Percentiles rank a stretch among this genome's conserved stretches.
These are phyloP conservation scores for Amia ocellicauda DNA, from an alignment of 2,113 vertebrate genomes.

Conservation along the genomic window DNA sequence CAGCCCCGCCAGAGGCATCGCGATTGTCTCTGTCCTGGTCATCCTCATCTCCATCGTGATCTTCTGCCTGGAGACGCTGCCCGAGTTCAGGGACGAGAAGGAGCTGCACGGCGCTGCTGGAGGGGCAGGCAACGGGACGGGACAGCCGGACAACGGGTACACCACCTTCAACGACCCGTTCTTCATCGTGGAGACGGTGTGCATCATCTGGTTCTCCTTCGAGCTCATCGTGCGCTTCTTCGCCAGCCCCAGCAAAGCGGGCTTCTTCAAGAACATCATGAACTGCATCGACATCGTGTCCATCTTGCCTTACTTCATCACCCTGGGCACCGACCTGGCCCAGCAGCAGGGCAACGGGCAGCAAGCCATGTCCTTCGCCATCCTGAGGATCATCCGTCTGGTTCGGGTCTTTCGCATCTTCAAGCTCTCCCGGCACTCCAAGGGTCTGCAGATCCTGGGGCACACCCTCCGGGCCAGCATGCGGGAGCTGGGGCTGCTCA, in stretches of 20 bases:
- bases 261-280: constrained; percentile 97
- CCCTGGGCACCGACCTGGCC: constrained; percentile 92
- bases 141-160: constrained; percentile 70
- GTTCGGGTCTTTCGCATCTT: constrained; percentile 97
- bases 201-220: constrained; percentile 98
- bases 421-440: constrained; percentile 95
- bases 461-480: constrained; percentile 95
- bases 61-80: constrained; percentile 94
- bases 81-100: constrained; percentile 92
- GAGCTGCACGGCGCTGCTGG: constrained; percentile 68
- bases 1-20: constrained; percentile 88
- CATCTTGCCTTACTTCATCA: constrained; percentile 99
- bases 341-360: constrained; percentile 84
- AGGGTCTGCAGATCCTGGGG: constrained; percentile 96
- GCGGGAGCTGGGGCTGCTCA: constrained; percentile 94
- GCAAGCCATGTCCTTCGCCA: constrained; percentile 97
- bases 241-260: constrained; percentile 88
- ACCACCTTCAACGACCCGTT: constrained; percentile 97
- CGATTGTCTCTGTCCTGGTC: constrained; percentile 94
- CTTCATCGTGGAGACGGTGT: constrained; percentile 97
- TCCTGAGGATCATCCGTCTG: constrained; percentile 93
- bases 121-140: constrained; percentile 71
- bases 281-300: constrained; percentile 98
- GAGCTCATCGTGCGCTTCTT: constrained; percentile 96
- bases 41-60: constrained; percentile 98